Percentiles rank a stretch among this genome's conserved stretches.
Evolutionary conservation across 30 jellyfish, hydroid and myxozoan species (phyloP).

Genomic region (Aurelia aurita): DNA sequence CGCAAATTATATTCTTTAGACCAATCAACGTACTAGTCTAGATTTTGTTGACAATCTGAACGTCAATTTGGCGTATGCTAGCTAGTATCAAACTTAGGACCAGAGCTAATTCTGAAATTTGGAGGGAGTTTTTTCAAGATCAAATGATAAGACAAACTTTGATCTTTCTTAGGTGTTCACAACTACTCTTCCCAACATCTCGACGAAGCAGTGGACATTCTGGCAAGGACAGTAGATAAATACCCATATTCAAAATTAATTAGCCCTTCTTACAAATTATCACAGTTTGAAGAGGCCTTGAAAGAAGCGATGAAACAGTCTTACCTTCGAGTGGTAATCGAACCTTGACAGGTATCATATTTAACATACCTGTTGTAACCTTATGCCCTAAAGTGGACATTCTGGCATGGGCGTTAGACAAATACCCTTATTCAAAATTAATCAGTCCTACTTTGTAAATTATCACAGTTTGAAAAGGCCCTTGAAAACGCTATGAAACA

Average conservation of each 20-base stretch:
- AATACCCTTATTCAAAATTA: conserved; percentile 44
- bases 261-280: conserved; percentile 49
- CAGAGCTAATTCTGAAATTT: too few relatives aligned
- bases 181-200: conserved; percentile 60
- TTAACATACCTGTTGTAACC: too few relatives aligned
- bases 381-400: conserved; percentile 37
- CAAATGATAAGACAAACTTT: too few relatives aligned
- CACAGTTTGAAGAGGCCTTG: conserved; percentile 45
- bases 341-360: conserved; percentile 6
- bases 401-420: conserved; percentile 44
- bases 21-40: too few relatives aligned
- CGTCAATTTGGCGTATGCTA: too few relatives aligned
- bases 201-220: conserved; percentile 58
- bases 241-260: conserved; percentile 44
- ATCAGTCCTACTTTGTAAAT: conserved; percentile 45
- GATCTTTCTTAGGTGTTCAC: conserved; percentile 45
- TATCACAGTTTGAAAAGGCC: conserved; percentile 44
- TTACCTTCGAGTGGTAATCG: conserved; percentile 48
- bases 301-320: conserved; percentile 57
- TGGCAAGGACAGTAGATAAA: conserved; percentile 49
- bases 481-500: conserved; percentile 54
- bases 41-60: too few relatives aligned
- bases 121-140: too few relatives aligned
- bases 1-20: too few relatives aligned
- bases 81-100: too few relatives aligned